A percentile compares a stretch with the other conserved stretches of the same genome.
phyloP scores from a whole-genome alignment of 2,113 vertebrate species.

The Bungarus multicinctus region DNA sequence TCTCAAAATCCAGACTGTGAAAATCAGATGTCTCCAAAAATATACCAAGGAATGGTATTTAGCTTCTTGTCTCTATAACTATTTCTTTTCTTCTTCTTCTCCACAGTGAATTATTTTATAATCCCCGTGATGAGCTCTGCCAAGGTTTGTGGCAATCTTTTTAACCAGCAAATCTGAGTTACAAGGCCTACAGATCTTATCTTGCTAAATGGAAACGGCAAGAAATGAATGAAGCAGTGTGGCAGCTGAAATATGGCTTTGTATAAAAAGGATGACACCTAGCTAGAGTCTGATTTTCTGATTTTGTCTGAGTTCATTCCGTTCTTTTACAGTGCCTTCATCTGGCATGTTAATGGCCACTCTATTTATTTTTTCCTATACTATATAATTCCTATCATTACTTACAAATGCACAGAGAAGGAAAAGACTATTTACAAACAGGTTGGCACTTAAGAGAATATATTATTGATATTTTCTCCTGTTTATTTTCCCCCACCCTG shows the following conservation, averaged over 20 bases:
- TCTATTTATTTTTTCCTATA: constrained; percentile 48
- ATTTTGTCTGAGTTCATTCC: constrained; percentile 14
- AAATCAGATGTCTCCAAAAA: constrained; percentile 48
- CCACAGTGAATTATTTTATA: constrained; percentile 23
- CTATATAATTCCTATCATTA: constrained; percentile 65
- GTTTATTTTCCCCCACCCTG: constrained; percentile 42
- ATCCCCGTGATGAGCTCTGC: constrained; percentile 4
- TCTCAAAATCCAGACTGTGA: constrained; percentile 22
- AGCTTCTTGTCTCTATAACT: constrained; percentile 37
- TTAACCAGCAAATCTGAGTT: constrained; percentile 41
- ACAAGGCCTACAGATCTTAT: constrained; percentile 35
- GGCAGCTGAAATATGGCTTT: constrained; percentile 69
- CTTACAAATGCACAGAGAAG: constrained; percentile 69
- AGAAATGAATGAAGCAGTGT: constrained; percentile 40
- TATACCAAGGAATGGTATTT: constrained; percentile 35
- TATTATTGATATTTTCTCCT: constrained; percentile 67
- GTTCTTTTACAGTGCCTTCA: constrained; percentile 58
- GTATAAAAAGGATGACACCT: constrained; percentile 58
- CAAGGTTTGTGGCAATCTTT: constrained; percentile 36
- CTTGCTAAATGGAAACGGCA: constrained; percentile 39
- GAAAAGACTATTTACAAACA: constrained; percentile 82
- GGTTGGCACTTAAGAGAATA: constrained; percentile 94
- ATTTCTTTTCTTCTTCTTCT: not conserved
- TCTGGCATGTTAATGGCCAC: constrained; percentile 54
- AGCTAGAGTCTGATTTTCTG: constrained; percentile 45